These are phyloP conservation scores for human (Homo sapiens) DNA, from an alignment of 2,113 vertebrate genomes.

Conservation along the genomic window GRCh38 chr9:71514001-71514500, in stretches of 20 bases:
- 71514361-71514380: background rate
- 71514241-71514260: background rate
- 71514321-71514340: background rate
- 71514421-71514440: background rate
- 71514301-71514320: background rate
- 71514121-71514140: background rate
- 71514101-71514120: background rate
- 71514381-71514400: background rate
- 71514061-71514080: background rate
- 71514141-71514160: background rate
- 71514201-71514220: background rate
- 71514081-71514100: background rate
- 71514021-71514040: background rate
- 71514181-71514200: background rate
- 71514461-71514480: background rate
- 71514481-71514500: background rate
- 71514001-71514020: background rate
- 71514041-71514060: background rate
- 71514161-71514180: background rate
- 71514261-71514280: background rate
- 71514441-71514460: background rate
- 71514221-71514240: background rate
- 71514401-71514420: background rate
- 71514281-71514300: no score
- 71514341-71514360: background rate